Conservation (phyloP, 64 coral and sea anemone species). For the Porites lutea region DNA sequence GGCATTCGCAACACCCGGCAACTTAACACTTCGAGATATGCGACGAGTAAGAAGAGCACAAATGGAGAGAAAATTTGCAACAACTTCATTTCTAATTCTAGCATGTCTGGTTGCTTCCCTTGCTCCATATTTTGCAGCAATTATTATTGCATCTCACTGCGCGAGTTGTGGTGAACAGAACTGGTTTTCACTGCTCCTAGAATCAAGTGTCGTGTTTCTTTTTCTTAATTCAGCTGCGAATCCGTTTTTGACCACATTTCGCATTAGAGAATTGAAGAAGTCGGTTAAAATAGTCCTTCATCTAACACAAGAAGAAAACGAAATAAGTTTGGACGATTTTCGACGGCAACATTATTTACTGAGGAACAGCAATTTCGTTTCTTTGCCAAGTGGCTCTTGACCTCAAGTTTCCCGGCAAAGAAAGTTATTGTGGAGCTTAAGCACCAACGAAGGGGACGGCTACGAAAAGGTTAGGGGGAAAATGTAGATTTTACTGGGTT, state of each 20-base stretch:
- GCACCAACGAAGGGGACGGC: too few relatives aligned
- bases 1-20: neutral
- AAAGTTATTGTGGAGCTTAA: too few relatives aligned
- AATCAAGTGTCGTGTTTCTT: neutral
- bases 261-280: neutral
- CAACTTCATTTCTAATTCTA: conserved; percentile 14
- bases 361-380: too few relatives aligned
- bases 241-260: neutral
- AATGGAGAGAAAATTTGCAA: conserved; percentile 9
- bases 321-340: neutral
- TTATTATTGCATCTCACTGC: neutral
- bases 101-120: conserved; percentile 4
- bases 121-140: conserved; percentile 6
- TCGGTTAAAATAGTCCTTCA: neutral
- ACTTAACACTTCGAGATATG: neutral
- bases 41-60: neutral
- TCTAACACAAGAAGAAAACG: neutral
- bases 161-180: neutral
- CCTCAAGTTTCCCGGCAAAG: too few relatives aligned
- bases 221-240: neutral
- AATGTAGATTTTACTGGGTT: too few relatives aligned
- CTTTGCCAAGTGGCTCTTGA: too few relatives aligned
- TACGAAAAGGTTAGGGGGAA: too few relatives aligned
- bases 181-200: neutral
- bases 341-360: neutral